These are phyloP conservation scores for Hofmannophila pseudospretella DNA, from an alignment of 2,888 invertebrate species.

Conservation along the genomic window DNA sequence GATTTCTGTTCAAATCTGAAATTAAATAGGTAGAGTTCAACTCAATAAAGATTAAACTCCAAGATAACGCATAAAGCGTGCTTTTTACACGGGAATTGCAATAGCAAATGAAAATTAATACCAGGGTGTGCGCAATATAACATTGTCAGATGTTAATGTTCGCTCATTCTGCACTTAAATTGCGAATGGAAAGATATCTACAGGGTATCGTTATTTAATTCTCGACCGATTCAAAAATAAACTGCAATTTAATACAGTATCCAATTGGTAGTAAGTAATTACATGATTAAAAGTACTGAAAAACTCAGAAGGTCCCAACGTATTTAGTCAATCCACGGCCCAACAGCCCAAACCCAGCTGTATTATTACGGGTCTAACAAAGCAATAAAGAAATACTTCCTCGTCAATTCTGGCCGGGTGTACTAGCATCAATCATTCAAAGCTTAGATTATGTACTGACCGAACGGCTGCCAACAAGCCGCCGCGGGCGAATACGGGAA, in stretches of 20 bases:
- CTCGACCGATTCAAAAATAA: background rate
- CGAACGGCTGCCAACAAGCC: slow-evolving; percentile 20
- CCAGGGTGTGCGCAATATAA: slow-evolving; percentile 9
- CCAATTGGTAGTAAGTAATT: too few relatives aligned
- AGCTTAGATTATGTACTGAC: slow-evolving; percentile 25
- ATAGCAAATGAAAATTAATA: slow-evolving; percentile 8
- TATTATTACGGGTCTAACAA: background rate
- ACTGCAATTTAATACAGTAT: background rate
- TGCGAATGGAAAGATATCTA: slow-evolving; percentile 24
- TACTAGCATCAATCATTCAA: slow-evolving; percentile 34
- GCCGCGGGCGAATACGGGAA: slow-evolving; percentile 29
- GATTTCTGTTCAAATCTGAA: too few relatives aligned
- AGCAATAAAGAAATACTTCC: slow-evolving; percentile 1
- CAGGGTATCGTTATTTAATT: slow-evolving; percentile 1
- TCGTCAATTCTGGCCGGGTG: slow-evolving; percentile 2
- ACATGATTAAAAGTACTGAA: too few relatives aligned
- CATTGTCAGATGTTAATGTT: slow-evolving; percentile 28
- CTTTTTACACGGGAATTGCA: slow-evolving; percentile 16
- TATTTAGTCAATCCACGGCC: too few relatives aligned
- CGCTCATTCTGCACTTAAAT: slow-evolving; percentile 28
- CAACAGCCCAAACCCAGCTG: background rate
- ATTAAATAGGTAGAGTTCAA: too few relatives aligned
- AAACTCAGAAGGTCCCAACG: too few relatives aligned
- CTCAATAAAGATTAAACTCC: too few relatives aligned
- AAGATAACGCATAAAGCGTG: slow-evolving; percentile 6